phyloP scores from a whole-genome alignment of 2,113 vertebrate species.

The Hoplias malabaricus region DNA sequence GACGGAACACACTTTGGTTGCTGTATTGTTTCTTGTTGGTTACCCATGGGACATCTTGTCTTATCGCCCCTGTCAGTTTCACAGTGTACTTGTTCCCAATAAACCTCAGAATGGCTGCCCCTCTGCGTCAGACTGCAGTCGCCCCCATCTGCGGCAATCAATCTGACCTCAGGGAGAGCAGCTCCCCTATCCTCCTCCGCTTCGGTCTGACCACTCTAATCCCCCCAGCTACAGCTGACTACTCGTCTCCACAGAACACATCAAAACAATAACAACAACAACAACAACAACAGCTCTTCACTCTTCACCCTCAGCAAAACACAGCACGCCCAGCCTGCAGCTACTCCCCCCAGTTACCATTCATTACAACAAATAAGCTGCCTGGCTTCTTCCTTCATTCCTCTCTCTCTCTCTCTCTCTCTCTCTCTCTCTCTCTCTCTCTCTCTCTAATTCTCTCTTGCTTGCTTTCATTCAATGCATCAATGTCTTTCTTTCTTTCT shows the following conservation, averaged over 20 bases:
- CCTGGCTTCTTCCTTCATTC: neutral
- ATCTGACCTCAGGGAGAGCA: neutral
- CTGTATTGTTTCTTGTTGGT: neutral
- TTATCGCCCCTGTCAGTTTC: neutral
- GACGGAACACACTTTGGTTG: too few relatives aligned
- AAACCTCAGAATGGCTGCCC: neutral
- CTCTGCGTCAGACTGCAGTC: neutral
- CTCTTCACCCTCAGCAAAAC: neutral
- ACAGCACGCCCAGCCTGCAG: neutral
- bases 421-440: neutral
- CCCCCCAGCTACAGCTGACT: neutral
- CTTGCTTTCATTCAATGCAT: too few relatives aligned
- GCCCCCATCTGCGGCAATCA: neutral
- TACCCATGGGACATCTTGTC: neutral
- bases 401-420: neutral
- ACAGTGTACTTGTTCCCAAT: neutral
- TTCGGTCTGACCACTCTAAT: neutral
- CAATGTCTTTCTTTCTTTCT: neutral
- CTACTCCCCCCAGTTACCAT: neutral
- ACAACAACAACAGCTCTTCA: neutral
- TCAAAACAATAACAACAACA: conserved; percentile 2
- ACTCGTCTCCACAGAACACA: neutral
- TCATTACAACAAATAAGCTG: neutral
- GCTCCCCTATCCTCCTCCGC: neutral
- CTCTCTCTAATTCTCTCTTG: neutral